Evolutionary conservation across 2,797 vertebrate genomes (phyloP), one percentile per base, ranked within the genome.

Genomic region (Trematomus bernacchii): DNA sequence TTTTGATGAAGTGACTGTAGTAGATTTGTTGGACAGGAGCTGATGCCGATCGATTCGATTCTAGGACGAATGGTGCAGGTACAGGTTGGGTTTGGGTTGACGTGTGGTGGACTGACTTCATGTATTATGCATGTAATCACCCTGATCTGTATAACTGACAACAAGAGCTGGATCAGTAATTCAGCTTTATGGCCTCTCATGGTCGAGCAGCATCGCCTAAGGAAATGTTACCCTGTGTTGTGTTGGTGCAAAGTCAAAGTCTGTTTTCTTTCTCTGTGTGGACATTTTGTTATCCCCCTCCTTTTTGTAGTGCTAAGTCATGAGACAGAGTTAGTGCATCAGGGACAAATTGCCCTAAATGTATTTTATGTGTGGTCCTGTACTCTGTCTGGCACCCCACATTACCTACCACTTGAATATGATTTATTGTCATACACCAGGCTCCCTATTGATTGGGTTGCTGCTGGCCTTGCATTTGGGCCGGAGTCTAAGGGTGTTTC

Each of bases 61-160:
- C 4, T 46, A 68, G 48, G 59, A 37, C 33, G 40, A 60, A 52
- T 7, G 57, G 48, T 71, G 84, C 71, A 62, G 72, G 73, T 76
- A 69, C 52, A 83, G 68, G 67, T 71, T 70, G 23, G 79, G 43
- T 46, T 75, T 83, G 61, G 19, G 44, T 47, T 59, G 43, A 59
- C 14, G 3, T 47, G 83, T 57, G 78, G 73, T 88, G 59, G 77
- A 85, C 69, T 76, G 68, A 71, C 76, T 70, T 86, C 68, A 87
- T 90, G 77, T 71, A 68, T 89, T 80, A 84, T 90, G 72, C 74
- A 76, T 84, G 77, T 84, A 76, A 83, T 87, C 77, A 80, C 59
- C 79, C 76, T 75, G 57, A 73, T 82, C 65, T 60, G 40, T 76
- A 48, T 68, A 42, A 82, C 52, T 79, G 70, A 75, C 80, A 76